Evolutionary conservation across 2,113 vertebrate genomes (phyloP).

Genomic region (Otus sunia): DNA sequence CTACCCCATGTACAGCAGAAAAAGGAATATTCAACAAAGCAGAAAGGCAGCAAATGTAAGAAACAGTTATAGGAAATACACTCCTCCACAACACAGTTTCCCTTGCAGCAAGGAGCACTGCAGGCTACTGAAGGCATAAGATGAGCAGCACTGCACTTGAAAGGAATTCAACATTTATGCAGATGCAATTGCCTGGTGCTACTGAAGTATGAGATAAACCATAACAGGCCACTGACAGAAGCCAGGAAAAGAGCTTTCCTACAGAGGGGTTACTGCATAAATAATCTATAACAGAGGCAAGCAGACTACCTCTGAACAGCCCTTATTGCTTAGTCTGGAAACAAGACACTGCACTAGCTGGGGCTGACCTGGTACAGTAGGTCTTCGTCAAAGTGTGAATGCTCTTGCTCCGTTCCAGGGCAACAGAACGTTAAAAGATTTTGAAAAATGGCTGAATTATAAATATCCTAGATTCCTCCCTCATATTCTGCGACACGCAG

Average conservation of each 20-base stretch:
- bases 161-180: conserved; percentile 4
- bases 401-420: background rate
- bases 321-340: background rate
- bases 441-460: background rate
- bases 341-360: background rate
- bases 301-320: background rate
- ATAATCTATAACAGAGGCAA: background rate
- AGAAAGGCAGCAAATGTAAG: background rate
- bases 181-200: background rate
- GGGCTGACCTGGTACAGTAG: background rate
- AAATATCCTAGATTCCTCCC: background rate
- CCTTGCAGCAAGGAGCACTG: background rate
- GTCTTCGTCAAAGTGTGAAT: background rate
- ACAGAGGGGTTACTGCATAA: background rate
- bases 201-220: background rate
- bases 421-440: background rate
- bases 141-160: background rate
- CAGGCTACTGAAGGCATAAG: background rate
- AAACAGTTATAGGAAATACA: background rate
- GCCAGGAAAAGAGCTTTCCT: background rate
- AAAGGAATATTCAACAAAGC: background rate
- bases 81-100: background rate
- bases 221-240: background rate
- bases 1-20: background rate
- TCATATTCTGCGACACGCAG: background rate